Evolutionary conservation across 2,888 invertebrate genomes (phyloP), one percentile per base, ranked within the genome.

Genomic region (Phengaris arion): DNA sequence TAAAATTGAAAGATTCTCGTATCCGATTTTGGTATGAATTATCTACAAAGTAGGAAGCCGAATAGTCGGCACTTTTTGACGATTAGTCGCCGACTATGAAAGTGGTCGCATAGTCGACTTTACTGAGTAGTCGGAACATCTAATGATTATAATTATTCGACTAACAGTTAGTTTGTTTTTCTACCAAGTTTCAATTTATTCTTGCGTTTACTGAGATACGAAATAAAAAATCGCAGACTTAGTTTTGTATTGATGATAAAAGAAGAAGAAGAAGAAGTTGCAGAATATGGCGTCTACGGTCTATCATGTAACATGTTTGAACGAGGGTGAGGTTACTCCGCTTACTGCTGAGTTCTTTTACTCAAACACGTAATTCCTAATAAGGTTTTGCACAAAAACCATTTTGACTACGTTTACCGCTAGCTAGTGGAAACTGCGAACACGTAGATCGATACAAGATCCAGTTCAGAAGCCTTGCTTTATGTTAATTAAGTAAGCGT

Each of bases 401-500:
- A 22, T 59, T 8, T 57, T 57, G 9, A 15, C 15, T 59, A 59
- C 68, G 68, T 68, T 46, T 13, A 46, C 68, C 45, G 35, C 22
- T 68, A 64, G 35, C 55, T 13, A 55, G 55, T n/a, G 55, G 9
- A 13, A 8, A 55, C 13, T n/a, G 13, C n/a, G 48, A 8, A 77
- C 82, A 83, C 83, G 79, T 85, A 84, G 86, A 85, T 86, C 85
- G 84, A 84, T 82, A 84, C 84, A 83, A 80, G 81, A 85, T 84
- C 84, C 82, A 86, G 87, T 87, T 87, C 82, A 81, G 80, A 81
- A 82, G 80, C 82, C 80, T 85, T 79, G 79, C 78, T 79, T 86
- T 86, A 86, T 85, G 83, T 83, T 82, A 86, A 35, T 85, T 85
- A 81, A 80, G 80, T 80, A 79, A 81, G 78, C 80, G 82, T 81